These are phyloP conservation scores for Sebastolobus alascanus DNA, from an alignment of 2,797 vertebrate genomes.

Conservation along the genomic window DNA sequence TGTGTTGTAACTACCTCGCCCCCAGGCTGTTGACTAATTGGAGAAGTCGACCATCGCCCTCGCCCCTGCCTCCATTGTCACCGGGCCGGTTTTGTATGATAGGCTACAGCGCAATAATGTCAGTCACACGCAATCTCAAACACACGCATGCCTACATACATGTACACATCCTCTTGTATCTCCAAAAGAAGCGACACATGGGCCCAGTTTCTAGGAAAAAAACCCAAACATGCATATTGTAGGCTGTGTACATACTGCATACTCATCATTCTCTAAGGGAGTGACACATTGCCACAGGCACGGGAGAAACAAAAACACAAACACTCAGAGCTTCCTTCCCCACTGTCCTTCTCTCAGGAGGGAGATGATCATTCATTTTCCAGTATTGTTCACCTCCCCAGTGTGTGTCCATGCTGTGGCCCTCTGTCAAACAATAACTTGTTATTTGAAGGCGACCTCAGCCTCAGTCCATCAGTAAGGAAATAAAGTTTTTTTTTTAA, in stretches of 20 bases:
- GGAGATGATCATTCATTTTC: constrained; percentile 25
- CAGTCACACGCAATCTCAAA: neutral
- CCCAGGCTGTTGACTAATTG: constrained; percentile 33
- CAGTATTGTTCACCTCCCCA: neutral
- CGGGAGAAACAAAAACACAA: neutral
- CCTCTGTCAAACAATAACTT: neutral
- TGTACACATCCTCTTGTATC: neutral
- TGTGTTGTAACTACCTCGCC: constrained; percentile 44
- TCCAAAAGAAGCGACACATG: neutral
- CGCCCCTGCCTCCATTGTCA: constrained; percentile 5
- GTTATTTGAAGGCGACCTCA: neutral
- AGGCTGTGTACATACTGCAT: neutral
- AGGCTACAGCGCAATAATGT: constrained; percentile 12
- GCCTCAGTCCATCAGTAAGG: neutral
- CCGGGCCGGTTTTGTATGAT: constrained; percentile 29
- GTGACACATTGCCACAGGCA: constrained; percentile 23
- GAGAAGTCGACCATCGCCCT: constrained; percentile 26
- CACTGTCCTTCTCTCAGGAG: neutral
- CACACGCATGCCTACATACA: neutral
- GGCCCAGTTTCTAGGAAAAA: neutral
- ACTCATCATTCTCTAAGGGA: constrained; percentile 29
- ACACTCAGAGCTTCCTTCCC: constrained; percentile 18
- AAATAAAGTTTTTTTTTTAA: neutral
- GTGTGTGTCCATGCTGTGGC: neutral
- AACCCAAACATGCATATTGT: constrained; percentile 6